phyloP scores from a whole-genome alignment of 2,113 vertebrate species.

The Cinclus cinclus region DNA sequence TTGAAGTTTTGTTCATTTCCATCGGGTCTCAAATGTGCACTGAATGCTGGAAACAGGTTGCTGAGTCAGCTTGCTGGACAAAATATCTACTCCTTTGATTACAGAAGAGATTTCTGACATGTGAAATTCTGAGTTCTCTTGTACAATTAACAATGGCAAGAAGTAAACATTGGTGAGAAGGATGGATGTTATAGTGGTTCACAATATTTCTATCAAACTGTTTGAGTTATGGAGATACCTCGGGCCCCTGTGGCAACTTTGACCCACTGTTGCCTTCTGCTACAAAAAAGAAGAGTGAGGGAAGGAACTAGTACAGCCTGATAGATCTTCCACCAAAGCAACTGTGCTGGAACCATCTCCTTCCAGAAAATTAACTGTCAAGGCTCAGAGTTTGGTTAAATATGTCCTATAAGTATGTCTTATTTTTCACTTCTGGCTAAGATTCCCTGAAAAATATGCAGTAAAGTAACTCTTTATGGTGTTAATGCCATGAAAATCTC shows the following conservation, averaged over 20 bases:
- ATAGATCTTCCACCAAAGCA: background rate
- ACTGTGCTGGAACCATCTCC: background rate
- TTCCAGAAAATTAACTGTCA: background rate
- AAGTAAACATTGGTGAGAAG: background rate
- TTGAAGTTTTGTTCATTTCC: background rate
- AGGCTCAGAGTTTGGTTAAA: background rate
- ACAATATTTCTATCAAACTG: background rate
- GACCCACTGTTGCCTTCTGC: background rate
- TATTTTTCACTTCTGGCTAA: background rate
- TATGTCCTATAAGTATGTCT: background rate
- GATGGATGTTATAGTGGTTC: background rate
- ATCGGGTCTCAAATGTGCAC: background rate
- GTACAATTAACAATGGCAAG: background rate
- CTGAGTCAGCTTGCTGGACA: background rate
- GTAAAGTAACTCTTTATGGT: background rate
- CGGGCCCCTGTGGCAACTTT: rapidly evolving
- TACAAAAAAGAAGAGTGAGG: background rate
- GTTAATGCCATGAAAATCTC: background rate
- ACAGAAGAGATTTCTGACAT: background rate
- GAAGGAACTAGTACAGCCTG: background rate
- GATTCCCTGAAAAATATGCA: background rate
- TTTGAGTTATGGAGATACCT: background rate
- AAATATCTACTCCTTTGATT: background rate
- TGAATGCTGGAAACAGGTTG: background rate
- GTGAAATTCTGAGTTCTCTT: background rate